Percentiles rank a stretch among this genome's conserved stretches.
phyloP scores from a whole-genome alignment of 2,888 invertebrate species.

The Euzetes globulus region DNA sequence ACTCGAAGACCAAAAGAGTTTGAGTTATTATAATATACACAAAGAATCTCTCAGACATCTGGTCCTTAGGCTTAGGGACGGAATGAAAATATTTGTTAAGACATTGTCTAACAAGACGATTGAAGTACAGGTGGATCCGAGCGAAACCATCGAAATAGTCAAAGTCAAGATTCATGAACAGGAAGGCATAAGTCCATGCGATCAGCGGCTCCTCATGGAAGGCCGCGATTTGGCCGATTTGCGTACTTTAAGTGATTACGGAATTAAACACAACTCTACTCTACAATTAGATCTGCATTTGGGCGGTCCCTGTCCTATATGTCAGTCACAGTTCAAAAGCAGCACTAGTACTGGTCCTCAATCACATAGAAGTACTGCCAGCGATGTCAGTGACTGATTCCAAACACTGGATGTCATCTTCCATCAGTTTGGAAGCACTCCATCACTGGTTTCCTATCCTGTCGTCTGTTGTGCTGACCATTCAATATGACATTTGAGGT shows the following conservation, averaged over 20 bases:
- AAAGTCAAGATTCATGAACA: constrained; percentile 33
- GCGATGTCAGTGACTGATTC: constrained; percentile 12
- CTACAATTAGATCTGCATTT: constrained; percentile 30
- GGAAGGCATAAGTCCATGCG: constrained; percentile 30
- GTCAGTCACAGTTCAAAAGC: constrained; percentile 31
- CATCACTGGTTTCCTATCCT: background rate
- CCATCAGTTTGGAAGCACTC: background rate
- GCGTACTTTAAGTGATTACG: constrained; percentile 29
- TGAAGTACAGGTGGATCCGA: constrained; percentile 32
- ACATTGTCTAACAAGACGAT: constrained; percentile 30
- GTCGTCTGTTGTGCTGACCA: background rate
- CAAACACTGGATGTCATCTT: background rate
- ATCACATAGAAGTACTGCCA: constrained; percentile 24
- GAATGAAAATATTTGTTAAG: constrained; percentile 32
- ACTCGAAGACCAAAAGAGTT: constrained; percentile 19
- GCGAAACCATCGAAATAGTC: constrained; percentile 30
- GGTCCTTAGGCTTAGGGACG: constrained; percentile 23
- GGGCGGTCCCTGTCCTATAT: constrained; percentile 34
- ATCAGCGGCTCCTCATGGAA: constrained; percentile 26
- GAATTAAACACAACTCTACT: constrained; percentile 30
- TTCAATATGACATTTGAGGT: background rate
- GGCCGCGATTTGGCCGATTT: constrained; percentile 31
- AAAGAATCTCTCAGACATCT: constrained; percentile 26
- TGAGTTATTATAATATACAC: constrained; percentile 27
- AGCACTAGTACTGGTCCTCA: background rate